Evolutionary conservation across 2,113 vertebrate species (phyloP), one percentile per base, ranked within the genome.

Genomic region (Mesoclemmys tuberculata): DNA sequence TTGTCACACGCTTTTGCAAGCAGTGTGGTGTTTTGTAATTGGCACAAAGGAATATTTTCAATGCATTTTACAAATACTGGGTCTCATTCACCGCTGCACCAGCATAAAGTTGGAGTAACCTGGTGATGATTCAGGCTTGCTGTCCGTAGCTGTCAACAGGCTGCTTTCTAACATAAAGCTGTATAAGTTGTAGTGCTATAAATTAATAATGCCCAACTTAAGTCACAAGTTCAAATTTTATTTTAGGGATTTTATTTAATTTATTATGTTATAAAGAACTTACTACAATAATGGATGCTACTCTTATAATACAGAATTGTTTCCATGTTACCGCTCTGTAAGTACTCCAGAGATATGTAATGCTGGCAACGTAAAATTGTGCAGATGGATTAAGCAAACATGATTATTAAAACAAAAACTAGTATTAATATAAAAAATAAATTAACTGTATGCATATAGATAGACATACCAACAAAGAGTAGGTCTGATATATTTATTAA

Each of bases 1-100:
- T 0, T 89, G 82, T 88, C 94, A 87, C 61, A 92, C 89, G 61
- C 51, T 49, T 93, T 90, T 95, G 85, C 75, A 90, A 89, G n/a
- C 54, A 31, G 77, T 87, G 81, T 91, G 16, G 61, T 88, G 51
- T 29, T 89, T 91, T 18, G 2, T 84, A 84, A 46, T 84, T 80
- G 75, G 75, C 26, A 81, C 91, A 35, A 55, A 93, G 81, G 46
- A 52, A 58, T 91, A 48, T 8, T 21, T 94, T 85, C 44, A 46
- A n/a, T 64, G 58, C 22, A 41, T 90, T 93, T 93, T 92, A 79
- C 51, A 91, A 88, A 87, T 80, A 85, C 26, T 13, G 82, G 41
- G 26, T 26, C 46, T 89, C 5, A 13, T 85, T 86, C 61, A 74
- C 41, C 64, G 38, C n/a, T 71, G 19, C 5, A 22, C 19, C 35